Evolutionary conservation across 2,113 vertebrate species (phyloP).

Genomic region (Colossoma macropomum): DNA sequence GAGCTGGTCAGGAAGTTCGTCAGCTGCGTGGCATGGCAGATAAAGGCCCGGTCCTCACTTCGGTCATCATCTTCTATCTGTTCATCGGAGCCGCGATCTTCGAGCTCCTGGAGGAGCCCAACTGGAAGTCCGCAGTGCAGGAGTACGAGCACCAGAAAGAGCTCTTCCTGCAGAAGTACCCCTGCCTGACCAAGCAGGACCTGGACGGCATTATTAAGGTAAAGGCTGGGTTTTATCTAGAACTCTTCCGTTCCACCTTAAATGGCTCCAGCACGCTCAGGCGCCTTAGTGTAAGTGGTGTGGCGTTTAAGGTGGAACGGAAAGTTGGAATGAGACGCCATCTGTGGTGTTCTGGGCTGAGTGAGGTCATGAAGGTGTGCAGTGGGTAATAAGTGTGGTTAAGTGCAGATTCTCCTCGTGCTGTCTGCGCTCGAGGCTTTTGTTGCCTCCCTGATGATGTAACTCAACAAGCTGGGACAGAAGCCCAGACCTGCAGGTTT

Average conservation of each 20-base stretch:
- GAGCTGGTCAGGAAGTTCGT: too few relatives aligned
- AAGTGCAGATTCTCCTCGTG: not conserved
- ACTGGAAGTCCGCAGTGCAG: conserved; percentile 82
- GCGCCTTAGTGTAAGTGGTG: too few relatives aligned
- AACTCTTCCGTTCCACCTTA: too few relatives aligned
- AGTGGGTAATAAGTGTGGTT: not conserved
- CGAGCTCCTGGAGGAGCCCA: conserved; percentile 90
- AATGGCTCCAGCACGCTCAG: too few relatives aligned
- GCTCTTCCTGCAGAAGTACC: conserved; percentile 78
- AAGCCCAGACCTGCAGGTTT: not conserved
- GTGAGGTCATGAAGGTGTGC: not conserved
- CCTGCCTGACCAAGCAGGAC: conserved; percentile 81
- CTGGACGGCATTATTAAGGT: conserved; percentile 91
- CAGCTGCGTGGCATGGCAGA: conserved; percentile 84
- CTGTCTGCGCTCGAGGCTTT: not conserved
- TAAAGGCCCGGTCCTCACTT: conserved; percentile 91
- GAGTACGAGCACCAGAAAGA: conserved; percentile 78
- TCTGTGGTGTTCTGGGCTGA: too few relatives aligned
- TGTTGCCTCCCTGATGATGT: not conserved
- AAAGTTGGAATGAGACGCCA: too few relatives aligned
- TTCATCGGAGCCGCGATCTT: conserved; percentile 95
- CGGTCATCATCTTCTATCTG: conserved; percentile 94
- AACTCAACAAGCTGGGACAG: not conserved
- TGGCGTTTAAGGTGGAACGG: too few relatives aligned
- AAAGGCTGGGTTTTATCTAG: conserved; percentile 36